These are phyloP conservation scores for Tetragnatha montana DNA, from an alignment of 2,888 invertebrate genomes.

Conservation along the genomic window DNA sequence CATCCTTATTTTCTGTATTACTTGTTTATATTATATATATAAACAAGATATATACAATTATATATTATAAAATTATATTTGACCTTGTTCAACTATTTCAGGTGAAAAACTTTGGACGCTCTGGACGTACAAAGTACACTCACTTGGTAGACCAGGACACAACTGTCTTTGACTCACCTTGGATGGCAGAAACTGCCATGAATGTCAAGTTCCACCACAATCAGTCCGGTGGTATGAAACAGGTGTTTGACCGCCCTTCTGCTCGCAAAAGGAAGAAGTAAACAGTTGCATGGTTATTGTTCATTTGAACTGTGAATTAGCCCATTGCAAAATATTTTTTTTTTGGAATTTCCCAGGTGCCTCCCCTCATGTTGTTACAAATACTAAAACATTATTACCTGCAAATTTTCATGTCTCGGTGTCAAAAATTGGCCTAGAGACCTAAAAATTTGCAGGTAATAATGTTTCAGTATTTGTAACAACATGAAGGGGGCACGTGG, in stretches of 20 bases:
- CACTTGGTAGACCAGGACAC: slow-evolving; percentile 99
- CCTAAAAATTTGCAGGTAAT: no score
- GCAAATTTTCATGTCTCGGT: no score
- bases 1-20: no score
- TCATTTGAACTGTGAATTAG: slow-evolving; percentile 13
- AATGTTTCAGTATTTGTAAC: no score
- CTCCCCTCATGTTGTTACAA: no score
- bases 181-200: slow-evolving; percentile 93
- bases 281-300: neutral
- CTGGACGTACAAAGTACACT: slow-evolving; percentile 98
- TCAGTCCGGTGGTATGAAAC: slow-evolving; percentile 94
- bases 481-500: no score
- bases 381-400: no score
- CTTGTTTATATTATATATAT: no score
- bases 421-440: no score
- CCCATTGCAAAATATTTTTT: neutral
- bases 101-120: slow-evolving; percentile 99
- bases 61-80: no score
- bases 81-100: slow-evolving; percentile 73
- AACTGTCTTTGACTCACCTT: slow-evolving; percentile 97
- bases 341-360: no score
- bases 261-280: slow-evolving; percentile 79
- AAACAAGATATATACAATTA: no score
- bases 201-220: slow-evolving; percentile 90
- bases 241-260: slow-evolving; percentile 91